phyloP scores from a whole-genome alignment of 2,797 vertebrate genomes.

The Austrolebias charrua region DNA sequence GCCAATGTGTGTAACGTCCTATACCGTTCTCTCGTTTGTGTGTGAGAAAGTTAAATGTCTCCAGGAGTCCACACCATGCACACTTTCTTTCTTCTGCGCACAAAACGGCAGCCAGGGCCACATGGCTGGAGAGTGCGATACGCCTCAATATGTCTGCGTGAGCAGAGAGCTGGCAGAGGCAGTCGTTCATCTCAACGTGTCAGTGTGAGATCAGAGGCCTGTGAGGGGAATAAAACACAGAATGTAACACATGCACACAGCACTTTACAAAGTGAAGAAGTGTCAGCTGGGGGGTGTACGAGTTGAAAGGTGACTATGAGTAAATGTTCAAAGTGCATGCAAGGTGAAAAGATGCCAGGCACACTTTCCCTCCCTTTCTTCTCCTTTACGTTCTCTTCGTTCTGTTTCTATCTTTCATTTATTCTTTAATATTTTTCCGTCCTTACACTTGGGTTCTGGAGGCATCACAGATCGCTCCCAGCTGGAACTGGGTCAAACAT shows the following conservation, averaged over 20 bases:
- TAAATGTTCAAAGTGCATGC: conserved; percentile 66
- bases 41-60: conserved; percentile 59
- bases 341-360: conserved; percentile 73
- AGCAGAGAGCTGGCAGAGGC: conserved; percentile 68
- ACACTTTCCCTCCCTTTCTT: conserved; percentile 66
- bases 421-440: conserved; percentile 26
- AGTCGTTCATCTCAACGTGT: conserved; percentile 63
- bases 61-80: conserved; percentile 45
- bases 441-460: conserved; percentile 54
- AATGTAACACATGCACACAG: conserved; percentile 40
- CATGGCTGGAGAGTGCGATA: conserved; percentile 66
- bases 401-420: conserved; percentile 41
- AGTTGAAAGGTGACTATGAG: conserved; percentile 40
- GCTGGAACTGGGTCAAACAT: conserved; percentile 64
- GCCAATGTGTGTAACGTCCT: conserved; percentile 63
- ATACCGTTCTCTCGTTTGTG: conserved; percentile 65
- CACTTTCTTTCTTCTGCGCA: conserved; percentile 10
- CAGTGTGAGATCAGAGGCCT: conserved; percentile 66
- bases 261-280: conserved; percentile 54
- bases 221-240: conserved; percentile 60
- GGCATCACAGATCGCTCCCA: conserved; percentile 66
- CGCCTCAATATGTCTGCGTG: conserved; percentile 66
- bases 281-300: conserved; percentile 50
- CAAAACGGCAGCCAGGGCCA: conserved; percentile 44
- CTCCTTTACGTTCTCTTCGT: conserved; percentile 38